Evolutionary conservation across 1,140 invertebrate species (phyloP), one percentile per base, ranked within the genome.

Genomic region (Gerris buenoi): DNA sequence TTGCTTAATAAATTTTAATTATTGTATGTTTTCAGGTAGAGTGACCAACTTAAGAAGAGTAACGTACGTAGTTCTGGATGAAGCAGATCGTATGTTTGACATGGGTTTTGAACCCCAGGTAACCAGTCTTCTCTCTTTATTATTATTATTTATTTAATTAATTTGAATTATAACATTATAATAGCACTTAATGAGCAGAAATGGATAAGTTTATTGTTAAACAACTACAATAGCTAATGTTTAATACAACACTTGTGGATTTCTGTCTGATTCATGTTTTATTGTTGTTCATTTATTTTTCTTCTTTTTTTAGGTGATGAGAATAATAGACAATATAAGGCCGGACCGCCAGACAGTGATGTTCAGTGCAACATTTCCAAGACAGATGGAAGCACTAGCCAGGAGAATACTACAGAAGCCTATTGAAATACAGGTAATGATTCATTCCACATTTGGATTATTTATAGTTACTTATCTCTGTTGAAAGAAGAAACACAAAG

Each of bases 31-130:
- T 78, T 33, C 70, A 85, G 84, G 85, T 0, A 84, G 93, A 69
- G 97, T 99, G 0, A 99, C 97, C 0, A 99, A 99, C 81, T 79
- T 99, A 46, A 81, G 90, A 26, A 79, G 97, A 33, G 93, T 96
- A 27, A 99, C 96, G 0, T 99, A 98, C 76, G 86, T 98, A 29
- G 97, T 99, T 0, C 77, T 99, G 1, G 97, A 99, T 78, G 97
- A 99, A 79, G 97, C 97, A 1, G 97, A 99, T 78, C 81, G 97
- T 33, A 99, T 99, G 97, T 99, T 99, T 76, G 97, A 99, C 75
- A 98, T 99, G 95, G 97, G 97, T 22, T 99, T 99, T 78, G 97
- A 99, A 79, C 97, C 97, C 2, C 97, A 99, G 80, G 91, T 91
- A 76, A n/a, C n/a, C n/a, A n/a, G n/a, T n/a, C n/a, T n/a, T 71